These are phyloP conservation scores for Formica aserva DNA, from an alignment of 2,888 invertebrate genomes.

Conservation along the genomic window DNA sequence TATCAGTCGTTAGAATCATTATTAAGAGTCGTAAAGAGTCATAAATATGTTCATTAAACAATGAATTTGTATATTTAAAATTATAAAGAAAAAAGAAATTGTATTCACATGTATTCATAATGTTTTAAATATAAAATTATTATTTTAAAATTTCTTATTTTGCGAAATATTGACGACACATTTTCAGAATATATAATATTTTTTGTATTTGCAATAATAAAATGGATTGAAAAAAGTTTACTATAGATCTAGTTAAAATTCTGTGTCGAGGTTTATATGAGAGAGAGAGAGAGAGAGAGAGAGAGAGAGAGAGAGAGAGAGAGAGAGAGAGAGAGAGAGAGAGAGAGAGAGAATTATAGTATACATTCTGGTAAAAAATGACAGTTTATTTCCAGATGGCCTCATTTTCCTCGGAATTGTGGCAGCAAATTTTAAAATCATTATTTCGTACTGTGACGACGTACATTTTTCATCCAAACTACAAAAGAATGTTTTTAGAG, in stretches of 20 bases:
- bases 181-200: not conserved
- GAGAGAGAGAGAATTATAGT: not conserved
- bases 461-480: not conserved
- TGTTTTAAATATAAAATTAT: not conserved
- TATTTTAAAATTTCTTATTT: slow-evolving; percentile 3
- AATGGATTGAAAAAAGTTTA: not conserved
- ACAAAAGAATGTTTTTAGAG: not conserved
- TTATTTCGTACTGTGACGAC: not conserved
- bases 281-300: not conserved
- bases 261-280: not conserved
- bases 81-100: slow-evolving; percentile 4
- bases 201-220: not conserved
- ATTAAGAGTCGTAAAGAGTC: not conserved
- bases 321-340: too few relatives aligned
- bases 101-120: not conserved
- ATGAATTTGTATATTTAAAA: not conserved
- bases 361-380: not conserved
- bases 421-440: not conserved
- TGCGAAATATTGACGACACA: not conserved
- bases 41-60: not conserved
- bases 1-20: too few relatives aligned
- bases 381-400: not conserved
- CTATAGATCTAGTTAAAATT: not conserved
- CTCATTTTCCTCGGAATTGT: not conserved
- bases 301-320: too few relatives aligned